Evolutionary conservation across 2,888 invertebrate genomes (phyloP), one percentile per base, ranked within the genome.

Genomic region (Scaptomyza flava): DNA sequence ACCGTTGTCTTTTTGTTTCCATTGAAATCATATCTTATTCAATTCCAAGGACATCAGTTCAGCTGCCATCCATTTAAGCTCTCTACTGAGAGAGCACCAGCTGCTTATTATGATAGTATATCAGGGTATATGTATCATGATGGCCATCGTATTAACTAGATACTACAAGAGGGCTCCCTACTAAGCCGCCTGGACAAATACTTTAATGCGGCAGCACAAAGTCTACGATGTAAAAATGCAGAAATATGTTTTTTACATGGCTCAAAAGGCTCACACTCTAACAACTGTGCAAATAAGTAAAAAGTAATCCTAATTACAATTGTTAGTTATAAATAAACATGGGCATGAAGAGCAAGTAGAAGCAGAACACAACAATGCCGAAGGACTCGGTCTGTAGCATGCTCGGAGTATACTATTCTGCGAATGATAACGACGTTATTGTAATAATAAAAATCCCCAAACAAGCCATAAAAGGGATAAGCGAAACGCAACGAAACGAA

Each of bases 391-490:
- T 8, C 60, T 43, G 46, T 30, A 38, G 36, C 6, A 33, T 17
- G 6, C 46, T 17, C 17, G 1, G 17, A 17, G 17, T 17, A 23
- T 23, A 41, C 2, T 36, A 36, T 17, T 41, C 41, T 4, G 17
- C 6, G 64, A 43, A 75, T 43, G 69, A 61, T 67, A 62, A 56
- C 71, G 69, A 77, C 62, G 73, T 82, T 77, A 79, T 80, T 84
- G 81, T 86, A 74, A 68, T 86, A 86, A 83, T 78, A 84, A 70
- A 83, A 86, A 83, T 80, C 88, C 83, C 87, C 81, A 80, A 88
- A 88, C 83, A 83, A 83, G 87, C 83, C 78, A 88, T 83, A 88
- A 83, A 83, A 88, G 84, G 87, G 84, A 83, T 83, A 86, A 86
- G 71, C 70, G 73, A 74, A 69, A 79, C 69, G 73, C 71, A 79